Evolutionary conservation across 2,113 vertebrate genomes (phyloP).

Genomic region (Pygoscelis antarcticus): DNA sequence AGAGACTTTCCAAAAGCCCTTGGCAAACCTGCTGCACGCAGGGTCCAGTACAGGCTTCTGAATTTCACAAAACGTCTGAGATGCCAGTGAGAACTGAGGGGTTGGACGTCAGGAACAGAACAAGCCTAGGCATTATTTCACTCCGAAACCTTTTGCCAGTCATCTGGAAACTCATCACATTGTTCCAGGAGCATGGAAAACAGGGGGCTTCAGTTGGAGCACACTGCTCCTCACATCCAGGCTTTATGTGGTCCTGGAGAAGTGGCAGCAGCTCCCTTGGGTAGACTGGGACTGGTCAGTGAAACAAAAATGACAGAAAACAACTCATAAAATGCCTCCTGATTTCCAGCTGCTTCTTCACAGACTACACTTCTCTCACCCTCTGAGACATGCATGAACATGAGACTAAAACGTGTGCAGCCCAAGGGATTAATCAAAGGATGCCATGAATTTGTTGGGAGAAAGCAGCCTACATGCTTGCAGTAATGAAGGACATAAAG

Average conservation of each 20-base stretch:
- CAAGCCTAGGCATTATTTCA: constrained; percentile 41
- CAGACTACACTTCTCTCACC: neutral
- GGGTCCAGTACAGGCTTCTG: neutral
- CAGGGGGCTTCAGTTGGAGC: neutral
- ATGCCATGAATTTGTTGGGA: neutral
- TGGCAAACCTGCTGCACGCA: neutral
- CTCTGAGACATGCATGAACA: neutral
- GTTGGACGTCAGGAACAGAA: neutral
- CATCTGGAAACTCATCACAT: neutral
- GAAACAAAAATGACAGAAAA: neutral
- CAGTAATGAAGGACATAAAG: neutral
- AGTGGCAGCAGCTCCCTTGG: neutral
- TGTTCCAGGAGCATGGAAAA: neutral
- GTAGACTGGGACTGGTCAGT: neutral
- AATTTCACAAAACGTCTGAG: neutral
- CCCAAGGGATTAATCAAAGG: neutral
- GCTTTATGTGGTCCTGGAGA: neutral
- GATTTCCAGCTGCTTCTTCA: neutral
- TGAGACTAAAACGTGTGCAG: neutral
- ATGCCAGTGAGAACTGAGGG: neutral
- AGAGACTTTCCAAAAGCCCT: constrained; percentile 45
- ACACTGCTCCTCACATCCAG: neutral
- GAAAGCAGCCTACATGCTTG: neutral
- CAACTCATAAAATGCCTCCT: neutral
- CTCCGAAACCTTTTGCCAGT: neutral